These are phyloP conservation scores for Musca domestica DNA, from an alignment of 1,140 invertebrate species.

Conservation along the genomic window DNA sequence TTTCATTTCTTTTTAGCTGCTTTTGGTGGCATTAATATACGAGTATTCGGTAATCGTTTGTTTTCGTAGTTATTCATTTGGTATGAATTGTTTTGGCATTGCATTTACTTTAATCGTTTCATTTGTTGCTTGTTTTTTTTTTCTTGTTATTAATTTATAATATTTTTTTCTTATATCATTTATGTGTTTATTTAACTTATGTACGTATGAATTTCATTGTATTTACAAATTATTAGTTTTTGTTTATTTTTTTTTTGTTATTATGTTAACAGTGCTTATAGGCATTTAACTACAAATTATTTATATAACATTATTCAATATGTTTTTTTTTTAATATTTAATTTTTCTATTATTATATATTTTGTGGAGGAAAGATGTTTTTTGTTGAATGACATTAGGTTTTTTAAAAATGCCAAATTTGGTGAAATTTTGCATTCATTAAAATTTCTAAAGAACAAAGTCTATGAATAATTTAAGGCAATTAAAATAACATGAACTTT, in stretches of 20 bases:
- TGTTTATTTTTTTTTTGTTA: background rate
- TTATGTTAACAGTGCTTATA: slow-evolving; percentile 16
- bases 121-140: slow-evolving; percentile 13
- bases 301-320: slow-evolving; percentile 7
- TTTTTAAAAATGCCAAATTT: too few species aligned
- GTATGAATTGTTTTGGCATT: slow-evolving; percentile 9
- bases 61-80: background rate
- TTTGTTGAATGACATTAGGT: background rate
- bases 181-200: slow-evolving; percentile 8
- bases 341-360: background rate
- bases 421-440: too few species aligned
- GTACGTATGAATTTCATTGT: slow-evolving; percentile 8
- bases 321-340: slow-evolving; percentile 3
- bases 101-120: background rate
- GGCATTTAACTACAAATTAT: slow-evolving; percentile 17
- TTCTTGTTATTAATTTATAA: slow-evolving; percentile 11
- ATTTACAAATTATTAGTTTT: slow-evolving; percentile 18
- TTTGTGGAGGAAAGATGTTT: background rate
- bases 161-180: slow-evolving; percentile 13
- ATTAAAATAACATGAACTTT: too few species aligned
- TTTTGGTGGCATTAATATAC: too few species aligned
- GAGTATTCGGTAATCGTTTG: too few species aligned
- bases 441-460: too few species aligned
- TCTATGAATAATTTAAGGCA: too few species aligned
- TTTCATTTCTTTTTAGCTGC: background rate